A percentile compares a stretch with the other conserved stretches of the same genome.
Evolutionary conservation across 2,113 vertebrate species (phyloP).

Genomic region (Copsychus sechellarum): DNA sequence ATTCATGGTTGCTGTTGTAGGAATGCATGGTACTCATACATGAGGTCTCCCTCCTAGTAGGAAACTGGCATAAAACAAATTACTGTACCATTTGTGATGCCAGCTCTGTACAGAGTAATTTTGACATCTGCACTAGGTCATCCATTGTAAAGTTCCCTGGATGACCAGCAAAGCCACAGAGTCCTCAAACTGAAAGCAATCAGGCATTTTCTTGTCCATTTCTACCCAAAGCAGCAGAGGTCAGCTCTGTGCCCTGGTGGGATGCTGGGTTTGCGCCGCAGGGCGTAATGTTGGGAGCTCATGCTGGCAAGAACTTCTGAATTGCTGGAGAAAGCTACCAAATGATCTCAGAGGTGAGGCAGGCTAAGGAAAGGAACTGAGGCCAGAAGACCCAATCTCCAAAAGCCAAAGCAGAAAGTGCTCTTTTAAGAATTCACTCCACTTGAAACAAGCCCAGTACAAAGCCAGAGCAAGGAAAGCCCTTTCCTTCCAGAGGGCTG

Average conservation of each 20-base stretch:
- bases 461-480: neutral
- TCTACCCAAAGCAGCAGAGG: neutral
- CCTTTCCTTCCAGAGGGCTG: neutral
- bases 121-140: neutral
- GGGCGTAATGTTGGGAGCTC: accelerated
- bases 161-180: neutral
- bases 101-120: neutral
- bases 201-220: neutral
- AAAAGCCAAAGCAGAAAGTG: neutral
- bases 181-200: neutral
- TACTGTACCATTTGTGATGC: neutral
- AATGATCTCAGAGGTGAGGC: neutral
- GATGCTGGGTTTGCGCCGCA: neutral
- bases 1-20: neutral
- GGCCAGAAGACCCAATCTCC: neutral
- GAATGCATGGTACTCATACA: neutral
- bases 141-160: neutral
- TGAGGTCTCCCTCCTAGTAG: neutral
- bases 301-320: neutral
- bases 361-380: neutral
- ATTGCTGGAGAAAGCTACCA: neutral
- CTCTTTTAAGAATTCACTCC: neutral
- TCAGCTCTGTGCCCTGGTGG: neutral
- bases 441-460: neutral
- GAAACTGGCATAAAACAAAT: neutral